These are phyloP conservation scores for Napeogenes sylphis DNA, from an alignment of 2,888 invertebrate species.

Conservation along the genomic window DNA sequence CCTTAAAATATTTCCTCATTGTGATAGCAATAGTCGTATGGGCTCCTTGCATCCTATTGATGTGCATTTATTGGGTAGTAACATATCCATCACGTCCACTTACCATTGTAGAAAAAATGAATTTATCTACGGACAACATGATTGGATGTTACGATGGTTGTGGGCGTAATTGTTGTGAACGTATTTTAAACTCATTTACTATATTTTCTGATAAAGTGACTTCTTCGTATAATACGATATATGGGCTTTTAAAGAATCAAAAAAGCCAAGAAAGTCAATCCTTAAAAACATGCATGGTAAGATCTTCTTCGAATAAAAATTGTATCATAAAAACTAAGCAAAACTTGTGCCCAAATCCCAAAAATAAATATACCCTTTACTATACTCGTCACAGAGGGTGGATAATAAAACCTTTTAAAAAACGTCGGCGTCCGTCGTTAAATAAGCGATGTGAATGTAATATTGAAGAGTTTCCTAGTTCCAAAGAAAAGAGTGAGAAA, in stretches of 20 bases:
- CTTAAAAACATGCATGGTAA: constrained; percentile 4
- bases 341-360: constrained; percentile 35
- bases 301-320: not conserved
- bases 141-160: constrained; percentile 8
- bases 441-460: not conserved
- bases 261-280: not conserved
- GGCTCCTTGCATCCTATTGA: constrained; percentile 46
- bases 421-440: not conserved
- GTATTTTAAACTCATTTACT: constrained; percentile 6
- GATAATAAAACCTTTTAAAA: constrained; percentile 43
- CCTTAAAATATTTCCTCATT: constrained; percentile 36
- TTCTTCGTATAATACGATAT: constrained; percentile 6
- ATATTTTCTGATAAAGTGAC: constrained; percentile 6
- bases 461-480: too few relatives aligned
- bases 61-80: constrained; percentile 41
- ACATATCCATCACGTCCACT: constrained; percentile 39
- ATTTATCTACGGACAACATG: not conserved
- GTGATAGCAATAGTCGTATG: constrained; percentile 41
- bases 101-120: constrained; percentile 22
- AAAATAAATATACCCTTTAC: constrained; percentile 40
- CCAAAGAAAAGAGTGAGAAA: too few relatives aligned
- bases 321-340: not conserved
- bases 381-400: constrained; percentile 42
- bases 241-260: constrained; percentile 10
- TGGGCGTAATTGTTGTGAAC: constrained; percentile 3